Conservation (phyloP, 2,888 invertebrate species). For the Acheta domesticus region DNA sequence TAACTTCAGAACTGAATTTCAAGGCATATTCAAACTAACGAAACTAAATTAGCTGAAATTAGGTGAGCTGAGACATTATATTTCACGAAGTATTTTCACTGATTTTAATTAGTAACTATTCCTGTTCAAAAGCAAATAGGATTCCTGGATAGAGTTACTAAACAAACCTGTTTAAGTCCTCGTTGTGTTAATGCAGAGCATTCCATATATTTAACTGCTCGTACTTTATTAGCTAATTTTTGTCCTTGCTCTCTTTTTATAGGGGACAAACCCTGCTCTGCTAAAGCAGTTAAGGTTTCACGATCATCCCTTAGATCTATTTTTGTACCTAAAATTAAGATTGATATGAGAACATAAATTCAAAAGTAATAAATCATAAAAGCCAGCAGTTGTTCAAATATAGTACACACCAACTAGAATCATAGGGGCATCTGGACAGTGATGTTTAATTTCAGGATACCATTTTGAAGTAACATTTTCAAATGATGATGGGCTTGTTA, state of each 20-base stretch:
- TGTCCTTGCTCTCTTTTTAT: slow-evolving; percentile 97
- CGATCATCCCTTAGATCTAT: slow-evolving; percentile 97
- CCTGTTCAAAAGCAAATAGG: too few relatives aligned
- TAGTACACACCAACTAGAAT: slow-evolving; percentile 73
- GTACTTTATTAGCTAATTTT: slow-evolving; percentile 96
- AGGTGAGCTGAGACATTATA: background rate
- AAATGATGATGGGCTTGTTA: slow-evolving; percentile 97
- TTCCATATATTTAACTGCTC: slow-evolving; percentile 98
- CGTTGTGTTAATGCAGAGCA: slow-evolving; percentile 98
- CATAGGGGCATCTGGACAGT: slow-evolving; percentile 98
- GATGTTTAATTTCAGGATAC: slow-evolving; percentile 99
- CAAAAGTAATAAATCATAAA: background rate
- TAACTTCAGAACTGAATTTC: too few relatives aligned
- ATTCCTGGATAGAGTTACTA: background rate
- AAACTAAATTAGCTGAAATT: too few relatives aligned
- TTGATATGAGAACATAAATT: background rate
- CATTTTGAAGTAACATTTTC: slow-evolving; percentile 99
- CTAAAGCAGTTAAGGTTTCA: slow-evolving; percentile 85
- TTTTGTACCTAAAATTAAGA: slow-evolving; percentile 62
- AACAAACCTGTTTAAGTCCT: slow-evolving; percentile 79
- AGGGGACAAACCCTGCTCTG: slow-evolving; percentile 92
- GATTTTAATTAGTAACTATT: background rate
- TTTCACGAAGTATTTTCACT: background rate
- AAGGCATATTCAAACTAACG: background rate
- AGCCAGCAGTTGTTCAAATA: background rate